A percentile compares a stretch with the other conserved stretches of the same genome.
Conservation (phyloP, 2,888 invertebrate species). For the Synergus japonicus region DNA sequence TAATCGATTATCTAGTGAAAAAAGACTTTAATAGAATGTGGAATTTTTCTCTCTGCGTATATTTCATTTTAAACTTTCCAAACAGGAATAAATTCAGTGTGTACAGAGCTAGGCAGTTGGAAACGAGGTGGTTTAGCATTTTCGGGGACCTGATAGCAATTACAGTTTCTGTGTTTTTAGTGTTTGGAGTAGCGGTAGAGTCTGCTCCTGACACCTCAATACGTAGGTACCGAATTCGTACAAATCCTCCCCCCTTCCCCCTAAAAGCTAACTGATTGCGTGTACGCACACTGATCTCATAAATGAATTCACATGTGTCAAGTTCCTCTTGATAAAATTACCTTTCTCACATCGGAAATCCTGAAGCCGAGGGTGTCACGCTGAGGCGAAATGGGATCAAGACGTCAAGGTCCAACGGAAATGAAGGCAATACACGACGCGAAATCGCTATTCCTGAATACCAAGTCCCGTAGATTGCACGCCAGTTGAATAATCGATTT, state of each 20-base stretch:
- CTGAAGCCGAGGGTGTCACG: conserved; percentile 48
- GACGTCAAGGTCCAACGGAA: conserved; percentile 48
- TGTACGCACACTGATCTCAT: conserved; percentile 49
- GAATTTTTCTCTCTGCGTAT: neutral
- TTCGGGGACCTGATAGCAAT: conserved; percentile 62
- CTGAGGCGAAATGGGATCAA: conserved; percentile 52
- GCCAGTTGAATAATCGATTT: conserved; percentile 40
- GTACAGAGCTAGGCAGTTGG: conserved; percentile 12
- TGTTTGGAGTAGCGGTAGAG: conserved; percentile 59
- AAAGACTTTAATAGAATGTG: neutral
- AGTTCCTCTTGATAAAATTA: conserved; percentile 55
- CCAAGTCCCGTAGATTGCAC: conserved; percentile 30
- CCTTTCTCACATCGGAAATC: conserved; percentile 52
- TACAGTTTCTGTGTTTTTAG: conserved; percentile 65
- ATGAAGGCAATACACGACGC: conserved; percentile 54
- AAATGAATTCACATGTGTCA: conserved; percentile 55
- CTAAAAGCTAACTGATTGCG: conserved; percentile 31
- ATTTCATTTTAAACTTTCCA: conserved; percentile 52
- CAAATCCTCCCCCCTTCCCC: conserved; percentile 46
- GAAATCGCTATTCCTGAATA: conserved; percentile 43
- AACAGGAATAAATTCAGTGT: conserved; percentile 22
- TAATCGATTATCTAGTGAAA: neutral
- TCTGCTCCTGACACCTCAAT: conserved; percentile 67
- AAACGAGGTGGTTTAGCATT: conserved; percentile 50
- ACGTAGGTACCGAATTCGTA: conserved; percentile 41